Evolutionary conservation across 2,113 vertebrate genomes (phyloP).

Genomic region (Cottus gobio): DNA sequence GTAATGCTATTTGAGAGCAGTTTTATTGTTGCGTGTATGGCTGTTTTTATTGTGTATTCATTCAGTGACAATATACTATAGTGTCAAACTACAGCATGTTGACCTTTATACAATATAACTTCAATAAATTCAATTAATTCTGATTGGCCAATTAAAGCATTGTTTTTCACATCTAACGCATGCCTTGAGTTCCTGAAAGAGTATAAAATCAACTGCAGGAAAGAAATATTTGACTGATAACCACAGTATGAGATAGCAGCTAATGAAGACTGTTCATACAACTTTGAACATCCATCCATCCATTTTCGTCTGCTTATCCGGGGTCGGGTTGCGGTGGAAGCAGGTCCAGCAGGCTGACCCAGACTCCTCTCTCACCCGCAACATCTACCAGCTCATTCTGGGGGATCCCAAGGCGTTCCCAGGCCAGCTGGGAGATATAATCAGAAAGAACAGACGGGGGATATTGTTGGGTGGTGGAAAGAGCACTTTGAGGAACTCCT

Average conservation of each 20-base stretch:
- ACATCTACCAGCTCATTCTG: too few relatives aligned
- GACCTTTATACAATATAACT: not conserved
- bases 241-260: not conserved
- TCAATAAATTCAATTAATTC: not conserved
- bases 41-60: not conserved
- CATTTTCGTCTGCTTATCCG: too few relatives aligned
- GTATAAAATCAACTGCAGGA: not conserved
- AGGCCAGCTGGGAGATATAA: too few relatives aligned
- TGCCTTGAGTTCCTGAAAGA: not conserved
- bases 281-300: too few relatives aligned
- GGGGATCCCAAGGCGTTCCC: too few relatives aligned
- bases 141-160: not conserved
- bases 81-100: not conserved
- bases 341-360: too few relatives aligned
- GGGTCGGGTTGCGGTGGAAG: too few relatives aligned
- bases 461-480: too few relatives aligned
- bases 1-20: not conserved
- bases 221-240: not conserved
- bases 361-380: too few relatives aligned
- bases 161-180: not conserved
- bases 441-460: too few relatives aligned
- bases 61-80: not conserved
- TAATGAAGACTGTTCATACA: not conserved
- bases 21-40: not conserved
- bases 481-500: too few relatives aligned